Conservation (phyloP, 2,113 vertebrate genomes). For the Brachionichthys hirsutus region DNA sequence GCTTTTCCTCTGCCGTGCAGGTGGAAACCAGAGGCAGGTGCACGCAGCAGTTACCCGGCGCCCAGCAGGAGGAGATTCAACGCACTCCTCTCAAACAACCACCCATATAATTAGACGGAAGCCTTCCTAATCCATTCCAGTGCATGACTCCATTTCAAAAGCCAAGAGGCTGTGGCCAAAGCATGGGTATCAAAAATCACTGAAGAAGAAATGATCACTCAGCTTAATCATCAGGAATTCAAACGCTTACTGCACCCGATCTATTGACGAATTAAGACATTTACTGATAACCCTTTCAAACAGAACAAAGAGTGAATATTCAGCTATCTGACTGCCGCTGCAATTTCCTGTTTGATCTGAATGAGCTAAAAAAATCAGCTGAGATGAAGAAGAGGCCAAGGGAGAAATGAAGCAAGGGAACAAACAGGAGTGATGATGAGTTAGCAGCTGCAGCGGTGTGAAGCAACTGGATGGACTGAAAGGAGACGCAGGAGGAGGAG, state of each 20-base stretch:
- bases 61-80: conserved; percentile 4
- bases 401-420: not conserved
- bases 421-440: conserved; percentile 3
- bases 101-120: conserved; percentile 50
- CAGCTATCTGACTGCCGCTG: conserved; percentile 14
- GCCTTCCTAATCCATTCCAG: conserved; percentile 50
- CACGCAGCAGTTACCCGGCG: not conserved
- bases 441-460: not conserved
- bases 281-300: conserved; percentile 28
- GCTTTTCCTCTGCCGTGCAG: too few species aligned
- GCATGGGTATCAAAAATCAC: conserved; percentile 48
- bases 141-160: conserved; percentile 41
- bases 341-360: conserved; percentile 38
- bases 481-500: not conserved
- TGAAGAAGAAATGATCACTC: conserved; percentile 43
- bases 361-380: conserved; percentile 3
- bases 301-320: conserved; percentile 33
- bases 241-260: conserved; percentile 29
- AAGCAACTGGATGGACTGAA: not conserved
- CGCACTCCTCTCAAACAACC: too few species aligned
- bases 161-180: conserved; percentile 34
- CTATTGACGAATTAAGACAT: conserved; percentile 39
- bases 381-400: conserved; percentile 11
- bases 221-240: conserved; percentile 40
- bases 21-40: not conserved